Conservation (phyloP, 2,888 invertebrate species). For the Hypselothyrea guttata region DNA sequence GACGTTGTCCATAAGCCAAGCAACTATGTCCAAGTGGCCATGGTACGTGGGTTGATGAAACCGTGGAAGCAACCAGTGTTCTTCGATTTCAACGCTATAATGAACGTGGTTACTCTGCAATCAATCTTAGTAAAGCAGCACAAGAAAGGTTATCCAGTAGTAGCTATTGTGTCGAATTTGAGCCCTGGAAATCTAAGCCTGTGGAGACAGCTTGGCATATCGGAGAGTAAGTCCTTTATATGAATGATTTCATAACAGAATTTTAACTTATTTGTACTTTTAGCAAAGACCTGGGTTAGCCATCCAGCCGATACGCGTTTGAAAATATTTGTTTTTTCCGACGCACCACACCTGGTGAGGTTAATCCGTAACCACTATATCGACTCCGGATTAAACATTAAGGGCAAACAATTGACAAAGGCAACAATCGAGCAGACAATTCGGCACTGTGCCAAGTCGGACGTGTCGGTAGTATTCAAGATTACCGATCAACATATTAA, state of each 20-base stretch:
- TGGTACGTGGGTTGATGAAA: conserved; percentile 9
- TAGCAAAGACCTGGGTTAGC: conserved; percentile 22
- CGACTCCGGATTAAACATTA: conserved; percentile 2
- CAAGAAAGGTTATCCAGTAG: conserved; percentile 5
- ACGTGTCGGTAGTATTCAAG: conserved; percentile 6
- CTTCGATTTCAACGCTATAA: conserved; percentile 6
- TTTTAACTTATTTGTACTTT: not conserved
- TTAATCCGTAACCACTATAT: conserved; percentile 17
- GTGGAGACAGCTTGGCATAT: conserved; percentile 22
- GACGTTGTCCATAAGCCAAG: conserved; percentile 7
- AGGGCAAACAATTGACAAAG: conserved; percentile 14
- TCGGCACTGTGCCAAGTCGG: conserved; percentile 9
- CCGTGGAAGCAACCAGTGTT: conserved; percentile 14
- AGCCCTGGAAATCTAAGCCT: conserved; percentile 12
- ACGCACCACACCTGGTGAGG: conserved; percentile 8
- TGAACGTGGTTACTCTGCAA: conserved; percentile 4
- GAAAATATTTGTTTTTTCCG: conserved; percentile 20
- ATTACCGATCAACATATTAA: conserved; percentile 22
- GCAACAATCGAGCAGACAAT: conserved; percentile 20
- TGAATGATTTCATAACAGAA: not conserved
- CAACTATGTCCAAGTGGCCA: conserved; percentile 14
- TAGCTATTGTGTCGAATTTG: conserved; percentile 14
- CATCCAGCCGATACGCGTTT: conserved; percentile 16
- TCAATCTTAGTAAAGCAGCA: conserved; percentile 1
- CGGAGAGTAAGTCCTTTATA: conserved; percentile 13